Evolutionary conservation across 2,113 vertebrate genomes (phyloP).

Genomic region (Corynorhinus townsendii): DNA sequence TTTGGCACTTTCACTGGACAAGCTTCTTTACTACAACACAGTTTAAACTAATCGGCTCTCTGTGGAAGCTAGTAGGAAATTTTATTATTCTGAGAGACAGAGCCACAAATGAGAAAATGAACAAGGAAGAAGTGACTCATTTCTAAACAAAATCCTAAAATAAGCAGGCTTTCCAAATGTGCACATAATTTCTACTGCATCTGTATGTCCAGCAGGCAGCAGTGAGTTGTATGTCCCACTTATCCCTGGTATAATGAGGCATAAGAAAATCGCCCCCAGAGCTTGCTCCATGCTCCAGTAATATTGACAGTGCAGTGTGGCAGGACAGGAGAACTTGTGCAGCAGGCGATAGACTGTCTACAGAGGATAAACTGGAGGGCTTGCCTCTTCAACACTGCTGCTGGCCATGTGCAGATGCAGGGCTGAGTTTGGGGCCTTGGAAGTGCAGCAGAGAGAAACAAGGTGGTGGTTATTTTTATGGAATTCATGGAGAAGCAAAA

Average conservation of each 20-base stretch:
- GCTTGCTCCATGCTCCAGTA: background rate
- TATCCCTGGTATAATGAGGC: background rate
- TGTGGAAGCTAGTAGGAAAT: slow-evolving; percentile 15
- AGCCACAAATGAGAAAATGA: slow-evolving; percentile 40
- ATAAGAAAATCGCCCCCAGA: background rate
- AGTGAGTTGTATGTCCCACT: background rate
- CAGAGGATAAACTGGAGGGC: background rate
- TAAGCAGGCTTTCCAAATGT: slow-evolving; percentile 54
- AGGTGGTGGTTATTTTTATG: background rate
- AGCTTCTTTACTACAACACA: slow-evolving; percentile 9
- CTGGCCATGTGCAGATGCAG: background rate
- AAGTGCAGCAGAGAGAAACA: background rate
- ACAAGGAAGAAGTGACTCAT: slow-evolving; percentile 16
- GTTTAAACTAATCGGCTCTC: slow-evolving; percentile 32
- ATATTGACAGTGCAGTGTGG: background rate
- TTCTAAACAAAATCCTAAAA: slow-evolving; percentile 52
- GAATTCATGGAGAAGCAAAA: background rate
- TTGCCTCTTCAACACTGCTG: too few species aligned
- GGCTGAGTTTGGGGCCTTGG: background rate
- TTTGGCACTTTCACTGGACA: background rate
- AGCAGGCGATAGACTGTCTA: background rate
- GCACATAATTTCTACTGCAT: slow-evolving; percentile 11
- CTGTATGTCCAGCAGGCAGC: background rate
- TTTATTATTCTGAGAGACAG: slow-evolving; percentile 47
- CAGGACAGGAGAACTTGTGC: background rate